Base-by-base conservation (phyloP, 1,140 invertebrate species). In the Paramacrobiotus metropolitanus region DNA sequence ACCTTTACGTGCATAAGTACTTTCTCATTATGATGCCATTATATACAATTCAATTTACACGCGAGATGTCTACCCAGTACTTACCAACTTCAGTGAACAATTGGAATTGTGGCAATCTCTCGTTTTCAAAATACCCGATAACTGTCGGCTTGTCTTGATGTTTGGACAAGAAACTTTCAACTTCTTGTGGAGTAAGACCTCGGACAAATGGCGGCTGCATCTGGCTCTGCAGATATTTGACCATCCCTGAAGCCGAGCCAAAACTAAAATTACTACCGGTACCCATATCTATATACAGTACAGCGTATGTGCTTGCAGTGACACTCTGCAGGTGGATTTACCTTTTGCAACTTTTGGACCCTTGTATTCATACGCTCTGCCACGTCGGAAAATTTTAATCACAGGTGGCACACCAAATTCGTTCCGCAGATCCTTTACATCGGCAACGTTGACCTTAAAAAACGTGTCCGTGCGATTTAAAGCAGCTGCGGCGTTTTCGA, bases 91-190 rank as follows among this genome's bases (percentile, higher is more conserved):
- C 48, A 24, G 48, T 55, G 24, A 55, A 55, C 24, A 55, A 28
- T 9, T 9, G 48, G 48, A 55, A 55, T 24, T 55, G 48, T 4
- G 48, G 48, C 15, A 55, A 24, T 55, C 28, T 55, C 48, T 55
- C 48, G 24, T 15, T 55, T 24, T 55, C 48, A 24, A 55, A 55
- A 28, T 55, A 55, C 4, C 48, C 48, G 15, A 55, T 15, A 28
- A 55, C 48, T 9, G 48, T 55, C 48, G 48, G 48, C 24, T 24
- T 55, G 24, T 55, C 48, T 55, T 55, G 48, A 24, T 55, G 48
- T 24, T 15, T 20, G 15, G 15, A 20, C 48, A 55, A 24, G 48
- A 55, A 55, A 24, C 28, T 24, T 55, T 55, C 48, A 4, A 55
- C 48, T 24, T 55, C 48, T 55, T 55, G 15, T 28, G 48, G 24